Evolutionary conservation across 2,113 vertebrate species (phyloP).

Genomic region (Phylloscopus trochiloides): DNA sequence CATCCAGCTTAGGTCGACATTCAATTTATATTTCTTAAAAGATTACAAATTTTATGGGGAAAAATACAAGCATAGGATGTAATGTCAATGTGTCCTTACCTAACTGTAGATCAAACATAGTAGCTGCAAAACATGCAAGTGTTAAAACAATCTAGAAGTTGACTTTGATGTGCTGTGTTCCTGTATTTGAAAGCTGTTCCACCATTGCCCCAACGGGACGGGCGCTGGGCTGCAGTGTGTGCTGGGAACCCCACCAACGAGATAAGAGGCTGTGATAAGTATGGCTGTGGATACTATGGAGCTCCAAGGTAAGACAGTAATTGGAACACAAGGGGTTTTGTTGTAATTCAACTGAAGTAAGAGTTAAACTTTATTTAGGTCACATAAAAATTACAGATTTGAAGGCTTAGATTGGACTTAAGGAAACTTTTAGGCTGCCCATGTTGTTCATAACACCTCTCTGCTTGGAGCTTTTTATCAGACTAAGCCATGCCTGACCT

Average conservation of each 20-base stretch:
- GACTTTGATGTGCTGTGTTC: neutral
- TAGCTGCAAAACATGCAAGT: neutral
- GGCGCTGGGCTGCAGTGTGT: conserved; percentile 54
- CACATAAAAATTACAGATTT: neutral
- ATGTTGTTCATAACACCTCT: neutral
- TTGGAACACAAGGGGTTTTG: fast-evolving
- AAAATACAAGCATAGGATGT: fast-evolving
- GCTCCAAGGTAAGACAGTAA: conserved; percentile 30
- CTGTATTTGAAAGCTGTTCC: neutral
- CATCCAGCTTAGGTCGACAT: neutral
- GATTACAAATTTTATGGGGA: neutral
- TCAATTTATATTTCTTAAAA: neutral
- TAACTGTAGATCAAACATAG: neutral
- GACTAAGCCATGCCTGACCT: neutral
- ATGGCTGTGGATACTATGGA: conserved; percentile 64
- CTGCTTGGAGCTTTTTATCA: neutral
- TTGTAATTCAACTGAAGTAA: neutral
- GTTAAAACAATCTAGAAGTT: neutral
- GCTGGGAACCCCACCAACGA: conserved; percentile 61
- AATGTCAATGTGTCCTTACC: neutral
- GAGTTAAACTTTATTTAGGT: neutral
- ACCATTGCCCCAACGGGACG: neutral
- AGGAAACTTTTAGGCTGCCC: neutral
- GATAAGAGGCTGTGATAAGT: conserved; percentile 61
- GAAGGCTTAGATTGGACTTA: neutral